phyloP scores from a whole-genome alignment of 1,140 invertebrate species.

The Drosophila parabipectinata region DNA sequence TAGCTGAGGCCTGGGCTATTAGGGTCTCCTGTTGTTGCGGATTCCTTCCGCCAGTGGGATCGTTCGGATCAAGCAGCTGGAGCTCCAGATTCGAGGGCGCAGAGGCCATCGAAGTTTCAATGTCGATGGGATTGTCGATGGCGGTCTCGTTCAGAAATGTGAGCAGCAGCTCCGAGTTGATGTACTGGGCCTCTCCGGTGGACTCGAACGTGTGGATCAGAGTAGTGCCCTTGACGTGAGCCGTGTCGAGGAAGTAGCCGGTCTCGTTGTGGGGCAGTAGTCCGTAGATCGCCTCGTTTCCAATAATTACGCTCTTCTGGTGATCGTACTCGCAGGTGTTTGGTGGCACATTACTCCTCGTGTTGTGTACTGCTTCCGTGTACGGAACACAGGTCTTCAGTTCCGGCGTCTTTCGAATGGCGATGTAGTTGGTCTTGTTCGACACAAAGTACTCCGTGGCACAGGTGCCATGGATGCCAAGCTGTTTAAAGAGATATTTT shows the following conservation, averaged over 20 bases:
- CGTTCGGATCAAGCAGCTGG: constrained; percentile 59
- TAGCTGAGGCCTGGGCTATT: constrained; percentile 60
- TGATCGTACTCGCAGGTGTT: constrained; percentile 81
- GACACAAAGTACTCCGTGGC: constrained; percentile 82
- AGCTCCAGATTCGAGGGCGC: constrained; percentile 60
- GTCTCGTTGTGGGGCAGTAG: constrained; percentile 76
- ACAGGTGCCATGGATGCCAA: constrained; percentile 79
- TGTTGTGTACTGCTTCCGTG: constrained; percentile 75
- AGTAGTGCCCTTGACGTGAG: constrained; percentile 78
- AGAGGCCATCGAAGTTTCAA: constrained; percentile 69
- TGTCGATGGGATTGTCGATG: constrained; percentile 75
- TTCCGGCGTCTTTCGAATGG: constrained; percentile 80
- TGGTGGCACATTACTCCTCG: constrained; percentile 78
- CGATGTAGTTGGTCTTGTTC: constrained; percentile 80
- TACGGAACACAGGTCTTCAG: constrained; percentile 73
- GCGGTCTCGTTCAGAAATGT: constrained; percentile 73
- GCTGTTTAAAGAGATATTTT: constrained; percentile 30
- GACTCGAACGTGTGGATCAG: constrained; percentile 83
- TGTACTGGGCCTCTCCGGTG: constrained; percentile 79
- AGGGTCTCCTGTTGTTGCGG: constrained; percentile 68
- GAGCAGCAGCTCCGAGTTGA: constrained; percentile 76
- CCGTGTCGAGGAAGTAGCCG: constrained; percentile 77
- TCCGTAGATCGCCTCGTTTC: constrained; percentile 80
- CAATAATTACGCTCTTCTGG: constrained; percentile 82
- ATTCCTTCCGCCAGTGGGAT: constrained; percentile 79